phyloP scores from a whole-genome alignment of 2,113 vertebrate species.

The Daphoenositta chrysoptera region DNA sequence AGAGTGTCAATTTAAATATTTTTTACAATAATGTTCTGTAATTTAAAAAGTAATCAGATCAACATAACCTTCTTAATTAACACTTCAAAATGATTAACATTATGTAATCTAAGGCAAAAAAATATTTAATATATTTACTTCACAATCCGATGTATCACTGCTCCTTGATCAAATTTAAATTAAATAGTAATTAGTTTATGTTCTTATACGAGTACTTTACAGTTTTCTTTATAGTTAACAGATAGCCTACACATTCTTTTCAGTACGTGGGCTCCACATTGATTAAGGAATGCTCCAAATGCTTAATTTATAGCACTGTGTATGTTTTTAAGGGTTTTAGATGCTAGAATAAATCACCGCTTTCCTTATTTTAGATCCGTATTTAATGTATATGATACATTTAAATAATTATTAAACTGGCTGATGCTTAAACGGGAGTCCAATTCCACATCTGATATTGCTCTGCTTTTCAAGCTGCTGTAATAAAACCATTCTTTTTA shows the following conservation, averaged over 20 bases:
- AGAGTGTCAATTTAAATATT: constrained; percentile 78
- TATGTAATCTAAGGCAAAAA: constrained; percentile 76
- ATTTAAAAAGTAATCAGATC: constrained; percentile 83
- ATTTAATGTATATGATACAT: constrained; percentile 61
- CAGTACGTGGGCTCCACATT: constrained; percentile 30
- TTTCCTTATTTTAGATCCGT: constrained; percentile 49
- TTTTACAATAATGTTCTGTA: constrained; percentile 79
- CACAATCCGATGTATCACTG: constrained; percentile 69
- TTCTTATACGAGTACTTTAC: constrained; percentile 67
- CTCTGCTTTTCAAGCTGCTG: constrained; percentile 72
- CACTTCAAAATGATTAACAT: constrained; percentile 82
- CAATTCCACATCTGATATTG: constrained; percentile 63
- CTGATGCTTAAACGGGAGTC: constrained; percentile 67
- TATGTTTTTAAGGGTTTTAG: constrained; percentile 61
- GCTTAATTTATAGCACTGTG: constrained; percentile 61
- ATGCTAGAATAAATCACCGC: constrained; percentile 61
- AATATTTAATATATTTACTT: constrained; percentile 78
- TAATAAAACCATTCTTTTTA: constrained; percentile 85
- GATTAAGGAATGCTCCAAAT: constrained; percentile 64
- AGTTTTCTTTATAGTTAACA: constrained; percentile 72
- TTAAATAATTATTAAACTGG: constrained; percentile 72
- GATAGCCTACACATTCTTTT: constrained; percentile 66
- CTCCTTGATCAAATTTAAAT: constrained; percentile 80
- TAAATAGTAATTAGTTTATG: constrained; percentile 78
- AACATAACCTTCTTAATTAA: constrained; percentile 83